Evolutionary conservation across 1,140 invertebrate genomes (phyloP).

Genomic region (Cyphomyrmex costatus): DNA sequence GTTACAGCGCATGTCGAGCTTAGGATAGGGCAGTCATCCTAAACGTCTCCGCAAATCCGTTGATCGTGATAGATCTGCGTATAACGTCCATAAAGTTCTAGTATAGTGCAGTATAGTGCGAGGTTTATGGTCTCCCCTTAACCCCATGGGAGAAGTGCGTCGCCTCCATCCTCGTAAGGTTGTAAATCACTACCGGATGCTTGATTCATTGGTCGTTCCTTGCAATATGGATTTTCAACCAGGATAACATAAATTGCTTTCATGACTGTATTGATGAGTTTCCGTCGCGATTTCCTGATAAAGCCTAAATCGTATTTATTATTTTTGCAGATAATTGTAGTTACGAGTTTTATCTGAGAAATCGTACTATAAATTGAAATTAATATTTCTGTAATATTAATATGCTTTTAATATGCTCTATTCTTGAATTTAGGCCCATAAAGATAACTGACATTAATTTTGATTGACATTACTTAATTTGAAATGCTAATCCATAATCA

Average conservation of each 20-base stretch:
- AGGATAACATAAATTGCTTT: conserved; percentile 45
- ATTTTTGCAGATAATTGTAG: conserved; percentile 11
- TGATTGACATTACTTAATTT: neutral
- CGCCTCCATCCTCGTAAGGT: conserved; percentile 76
- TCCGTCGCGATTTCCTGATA: neutral
- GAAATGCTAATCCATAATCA: conserved; percentile 4
- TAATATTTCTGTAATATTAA: neutral
- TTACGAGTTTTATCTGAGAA: conserved; percentile 1
- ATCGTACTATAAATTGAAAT: neutral
- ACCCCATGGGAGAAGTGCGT: conserved; percentile 76
- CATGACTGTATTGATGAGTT: neutral
- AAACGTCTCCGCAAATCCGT: conserved; percentile 79
- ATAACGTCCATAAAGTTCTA: conserved; percentile 83
- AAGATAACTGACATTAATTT: neutral
- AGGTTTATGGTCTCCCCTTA: conserved; percentile 79
- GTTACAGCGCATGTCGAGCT: conserved; percentile 10
- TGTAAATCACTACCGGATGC: conserved; percentile 81
- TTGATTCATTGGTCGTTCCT: conserved; percentile 81
- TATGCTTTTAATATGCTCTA: no score
- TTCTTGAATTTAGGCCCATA: neutral
- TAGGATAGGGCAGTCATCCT: conserved; percentile 58
- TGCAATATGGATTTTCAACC: conserved; percentile 76
- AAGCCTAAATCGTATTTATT: conserved; percentile 7
- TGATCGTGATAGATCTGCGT: conserved; percentile 83
- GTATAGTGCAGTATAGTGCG: conserved; percentile 65